Evolutionary conservation across 2,888 invertebrate species (phyloP).

Genomic region (Sipha maydis): DNA sequence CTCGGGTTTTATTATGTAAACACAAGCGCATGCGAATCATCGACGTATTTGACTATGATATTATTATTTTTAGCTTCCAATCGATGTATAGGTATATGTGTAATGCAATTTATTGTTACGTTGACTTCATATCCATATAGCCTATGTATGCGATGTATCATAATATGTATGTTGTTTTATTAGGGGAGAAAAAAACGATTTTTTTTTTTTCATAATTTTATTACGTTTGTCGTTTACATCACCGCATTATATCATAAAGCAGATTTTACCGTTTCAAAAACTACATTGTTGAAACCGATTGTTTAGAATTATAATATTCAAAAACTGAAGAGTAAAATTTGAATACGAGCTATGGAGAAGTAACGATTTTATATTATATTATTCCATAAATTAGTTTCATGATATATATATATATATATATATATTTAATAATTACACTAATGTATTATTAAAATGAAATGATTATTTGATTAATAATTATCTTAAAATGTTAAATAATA

Average conservation of each 20-base stretch:
- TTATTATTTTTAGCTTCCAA: conserved; percentile 10
- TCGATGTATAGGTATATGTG: not conserved
- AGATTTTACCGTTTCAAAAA: not conserved
- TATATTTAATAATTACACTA: not conserved
- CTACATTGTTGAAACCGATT: not conserved
- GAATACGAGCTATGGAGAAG: not conserved
- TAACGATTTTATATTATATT: not conserved
- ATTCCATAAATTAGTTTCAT: not conserved
- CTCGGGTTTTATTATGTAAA: not conserved
- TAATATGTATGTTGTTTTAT: no score
- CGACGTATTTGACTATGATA: not conserved
- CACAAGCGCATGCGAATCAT: not conserved
- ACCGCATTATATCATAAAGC: not conserved
- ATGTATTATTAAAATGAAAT: not conserved
- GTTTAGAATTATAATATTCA: not conserved
- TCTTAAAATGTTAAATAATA: not conserved
- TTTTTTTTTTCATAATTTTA: not conserved
- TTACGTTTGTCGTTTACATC: not conserved
- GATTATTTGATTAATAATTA: not conserved
- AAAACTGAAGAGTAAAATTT: not conserved
- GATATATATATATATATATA: not conserved
- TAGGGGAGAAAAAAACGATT: not conserved
- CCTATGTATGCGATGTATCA: no score
- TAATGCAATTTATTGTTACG: not conserved
- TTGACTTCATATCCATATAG: no score